Evolutionary conservation across 2,888 invertebrate species (phyloP).

Genomic region (Synanthedon formicaeformis): DNA sequence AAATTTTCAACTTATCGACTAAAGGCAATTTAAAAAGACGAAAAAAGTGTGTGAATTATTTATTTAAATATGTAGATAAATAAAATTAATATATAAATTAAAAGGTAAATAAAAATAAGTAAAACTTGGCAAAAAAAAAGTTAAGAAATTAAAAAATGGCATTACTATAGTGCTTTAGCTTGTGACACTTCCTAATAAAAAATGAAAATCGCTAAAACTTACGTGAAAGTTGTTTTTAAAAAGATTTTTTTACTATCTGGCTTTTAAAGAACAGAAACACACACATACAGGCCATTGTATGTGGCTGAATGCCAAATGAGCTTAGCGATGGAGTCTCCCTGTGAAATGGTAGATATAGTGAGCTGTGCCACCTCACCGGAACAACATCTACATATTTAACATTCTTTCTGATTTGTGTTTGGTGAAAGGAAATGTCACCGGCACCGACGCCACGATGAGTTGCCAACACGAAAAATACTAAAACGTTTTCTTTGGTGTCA

Average conservation of each 20-base stretch:
- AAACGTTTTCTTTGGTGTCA: neutral
- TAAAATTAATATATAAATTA: no score
- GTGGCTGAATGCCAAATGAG: slow-evolving; percentile 69
- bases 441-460: slow-evolving; percentile 1
- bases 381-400: slow-evolving; percentile 20
- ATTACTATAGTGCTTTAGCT: no score
- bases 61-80: no score
- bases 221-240: slow-evolving; percentile 20
- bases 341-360: slow-evolving; percentile 39
- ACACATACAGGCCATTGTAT: slow-evolving; percentile 53
- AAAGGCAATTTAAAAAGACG: no score
- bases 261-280: slow-evolving; percentile 53
- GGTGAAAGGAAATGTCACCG: slow-evolving; percentile 11
- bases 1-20: no score
- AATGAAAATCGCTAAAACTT: no score
- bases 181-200: no score
- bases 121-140: no score
- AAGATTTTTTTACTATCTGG: no score
- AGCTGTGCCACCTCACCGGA: slow-evolving; percentile 32
- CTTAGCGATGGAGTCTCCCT: slow-evolving; percentile 59
- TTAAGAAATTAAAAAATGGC: no score
- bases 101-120: no score
- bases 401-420: slow-evolving; percentile 13
- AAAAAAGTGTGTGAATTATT: no score
- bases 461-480: neutral